Evolutionary conservation across 2,797 vertebrate genomes (phyloP).

Genomic region (Cephalopachus bancanus): DNA sequence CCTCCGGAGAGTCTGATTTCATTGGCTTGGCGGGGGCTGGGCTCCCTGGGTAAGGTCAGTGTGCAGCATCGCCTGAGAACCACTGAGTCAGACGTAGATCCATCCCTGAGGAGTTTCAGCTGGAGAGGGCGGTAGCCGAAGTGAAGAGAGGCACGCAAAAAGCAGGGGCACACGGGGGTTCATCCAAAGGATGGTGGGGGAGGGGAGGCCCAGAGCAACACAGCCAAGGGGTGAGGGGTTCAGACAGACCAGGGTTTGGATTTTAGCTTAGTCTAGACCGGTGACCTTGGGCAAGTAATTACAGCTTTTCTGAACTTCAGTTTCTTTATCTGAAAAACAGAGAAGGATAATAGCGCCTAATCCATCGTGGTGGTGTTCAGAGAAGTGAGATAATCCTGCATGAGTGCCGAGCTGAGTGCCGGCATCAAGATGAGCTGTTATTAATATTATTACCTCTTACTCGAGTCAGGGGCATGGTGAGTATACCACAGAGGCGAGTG

Average conservation of each 20-base stretch:
- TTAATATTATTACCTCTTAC: background rate
- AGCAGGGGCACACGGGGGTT: background rate
- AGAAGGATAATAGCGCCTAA: background rate
- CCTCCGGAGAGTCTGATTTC: background rate
- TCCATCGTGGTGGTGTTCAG: background rate
- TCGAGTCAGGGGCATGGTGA: background rate
- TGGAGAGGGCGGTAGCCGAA: background rate
- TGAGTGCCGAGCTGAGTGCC: background rate
- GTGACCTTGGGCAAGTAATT: background rate
- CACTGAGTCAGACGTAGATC: background rate
- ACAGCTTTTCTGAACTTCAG: slow-evolving; percentile 41
- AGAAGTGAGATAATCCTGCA: background rate
- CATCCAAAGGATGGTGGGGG: background rate
- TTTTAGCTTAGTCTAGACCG: background rate
- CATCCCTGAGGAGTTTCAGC: background rate
- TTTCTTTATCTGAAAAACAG: slow-evolving; percentile 12
- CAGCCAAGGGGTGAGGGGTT: background rate
- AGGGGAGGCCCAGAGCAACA: background rate
- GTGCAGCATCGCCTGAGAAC: background rate
- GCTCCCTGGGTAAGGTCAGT: background rate
- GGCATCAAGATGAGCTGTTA: background rate
- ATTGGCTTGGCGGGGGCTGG: background rate
- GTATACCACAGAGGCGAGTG: background rate
- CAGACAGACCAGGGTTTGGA: background rate
- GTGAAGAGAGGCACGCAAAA: background rate